A percentile compares a stretch with the other conserved stretches of the same genome.
Conservation (phyloP, 2,888 invertebrate species). For the Tetrapedia diversipes region DNA sequence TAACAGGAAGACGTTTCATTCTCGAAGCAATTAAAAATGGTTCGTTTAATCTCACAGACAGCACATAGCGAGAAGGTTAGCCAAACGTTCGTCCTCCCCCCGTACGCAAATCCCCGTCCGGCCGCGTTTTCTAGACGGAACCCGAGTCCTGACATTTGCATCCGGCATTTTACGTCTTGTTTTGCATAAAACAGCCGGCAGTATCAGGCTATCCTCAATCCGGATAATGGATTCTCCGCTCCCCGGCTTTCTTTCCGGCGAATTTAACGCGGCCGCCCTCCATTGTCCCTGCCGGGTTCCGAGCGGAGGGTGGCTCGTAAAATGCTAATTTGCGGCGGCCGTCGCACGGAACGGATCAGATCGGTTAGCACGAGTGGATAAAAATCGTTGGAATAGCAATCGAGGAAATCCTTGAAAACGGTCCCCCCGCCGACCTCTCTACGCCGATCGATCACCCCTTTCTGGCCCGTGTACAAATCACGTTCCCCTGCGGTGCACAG, state of each 20-base stretch:
- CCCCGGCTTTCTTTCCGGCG: constrained; percentile 62
- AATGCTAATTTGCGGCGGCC: constrained; percentile 67
- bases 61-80: constrained; percentile 2
- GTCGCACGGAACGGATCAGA: constrained; percentile 60
- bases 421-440: neutral
- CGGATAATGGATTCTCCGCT: constrained; percentile 61
- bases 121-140: constrained; percentile 34
- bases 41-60: neutral
- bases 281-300: constrained; percentile 57
- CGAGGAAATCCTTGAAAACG: constrained; percentile 64
- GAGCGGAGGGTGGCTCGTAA: constrained; percentile 56
- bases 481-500: constrained; percentile 52
- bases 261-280: constrained; percentile 63
- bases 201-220: constrained; percentile 64
- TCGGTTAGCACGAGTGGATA: constrained; percentile 63
- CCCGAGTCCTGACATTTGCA: constrained; percentile 58
- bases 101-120: neutral
- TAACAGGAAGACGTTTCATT: too few species aligned
- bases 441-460: constrained; percentile 44
- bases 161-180: constrained; percentile 56
- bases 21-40: too few species aligned
- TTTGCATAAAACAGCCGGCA: constrained; percentile 60
- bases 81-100: neutral
- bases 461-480: constrained; percentile 53
- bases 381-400: constrained; percentile 68